Evolutionary conservation across 2,797 vertebrate species (phyloP).

Genomic region (Delichon dasypus): DNA sequence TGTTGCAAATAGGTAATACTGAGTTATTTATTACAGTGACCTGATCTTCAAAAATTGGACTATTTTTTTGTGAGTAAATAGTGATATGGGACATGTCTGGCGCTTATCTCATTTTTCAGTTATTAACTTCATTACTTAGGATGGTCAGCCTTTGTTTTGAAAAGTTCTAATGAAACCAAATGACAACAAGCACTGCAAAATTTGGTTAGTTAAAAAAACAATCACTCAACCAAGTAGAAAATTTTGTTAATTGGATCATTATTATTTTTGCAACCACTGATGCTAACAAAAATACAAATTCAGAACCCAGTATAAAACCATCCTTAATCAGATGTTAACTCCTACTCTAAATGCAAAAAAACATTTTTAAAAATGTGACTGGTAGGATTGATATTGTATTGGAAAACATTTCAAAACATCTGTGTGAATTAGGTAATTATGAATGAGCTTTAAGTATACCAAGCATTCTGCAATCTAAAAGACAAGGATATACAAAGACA

Average conservation of each 20-base stretch:
- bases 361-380: neutral
- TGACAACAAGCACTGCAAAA: neutral
- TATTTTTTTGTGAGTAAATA: neutral
- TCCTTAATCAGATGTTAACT: neutral
- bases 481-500: neutral
- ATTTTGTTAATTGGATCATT: neutral
- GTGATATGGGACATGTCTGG: neutral
- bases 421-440: neutral
- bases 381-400: neutral
- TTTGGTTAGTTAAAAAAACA: neutral
- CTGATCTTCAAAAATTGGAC: conserved; percentile 6
- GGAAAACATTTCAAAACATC: neutral
- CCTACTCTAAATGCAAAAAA: neutral
- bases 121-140: neutral
- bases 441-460: neutral
- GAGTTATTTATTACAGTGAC: conserved; percentile 27
- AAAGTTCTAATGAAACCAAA: neutral
- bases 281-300: neutral
- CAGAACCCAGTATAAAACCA: neutral
- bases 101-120: neutral
- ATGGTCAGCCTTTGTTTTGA: neutral
- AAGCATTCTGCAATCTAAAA: neutral
- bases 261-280: neutral
- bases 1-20: conserved; percentile 2
- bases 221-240: neutral